A percentile compares a stretch with the other conserved stretches of the same genome.
Evolutionary conservation across 2,797 vertebrate genomes (phyloP).

Genomic region (Smutsia temminckii): DNA sequence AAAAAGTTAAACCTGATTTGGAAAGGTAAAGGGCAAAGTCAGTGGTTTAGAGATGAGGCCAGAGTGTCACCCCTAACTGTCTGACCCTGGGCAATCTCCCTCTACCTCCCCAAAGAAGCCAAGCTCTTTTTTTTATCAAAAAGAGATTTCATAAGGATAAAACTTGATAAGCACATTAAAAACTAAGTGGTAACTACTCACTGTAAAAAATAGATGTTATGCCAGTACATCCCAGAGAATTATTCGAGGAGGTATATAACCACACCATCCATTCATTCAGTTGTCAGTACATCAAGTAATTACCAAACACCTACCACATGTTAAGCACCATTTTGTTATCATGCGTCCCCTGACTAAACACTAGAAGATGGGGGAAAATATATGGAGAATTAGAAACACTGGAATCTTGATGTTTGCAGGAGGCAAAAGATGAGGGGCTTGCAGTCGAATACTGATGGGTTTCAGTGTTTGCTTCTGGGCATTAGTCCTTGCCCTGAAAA

Average conservation of each 20-base stretch:
- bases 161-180: not conserved
- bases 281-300: not conserved
- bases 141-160: not conserved
- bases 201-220: not conserved
- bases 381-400: not conserved
- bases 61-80: not conserved
- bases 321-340: not conserved
- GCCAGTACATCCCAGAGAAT: not conserved
- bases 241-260: not conserved
- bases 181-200: not conserved
- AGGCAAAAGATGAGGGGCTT: not conserved
- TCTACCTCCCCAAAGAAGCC: not conserved
- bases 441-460: not conserved
- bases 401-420: not conserved
- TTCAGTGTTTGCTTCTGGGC: not conserved
- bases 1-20: constrained; percentile 93
- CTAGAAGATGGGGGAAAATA: not conserved
- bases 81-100: not conserved
- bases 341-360: not conserved
- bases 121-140: not conserved
- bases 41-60: not conserved
- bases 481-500: not conserved
- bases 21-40: constrained; percentile 36
- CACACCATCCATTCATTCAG: not conserved
- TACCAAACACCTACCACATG: not conserved